These are phyloP conservation scores for Drosophila merina DNA, from an alignment of 2,888 invertebrate species.

Conservation along the genomic window DNA sequence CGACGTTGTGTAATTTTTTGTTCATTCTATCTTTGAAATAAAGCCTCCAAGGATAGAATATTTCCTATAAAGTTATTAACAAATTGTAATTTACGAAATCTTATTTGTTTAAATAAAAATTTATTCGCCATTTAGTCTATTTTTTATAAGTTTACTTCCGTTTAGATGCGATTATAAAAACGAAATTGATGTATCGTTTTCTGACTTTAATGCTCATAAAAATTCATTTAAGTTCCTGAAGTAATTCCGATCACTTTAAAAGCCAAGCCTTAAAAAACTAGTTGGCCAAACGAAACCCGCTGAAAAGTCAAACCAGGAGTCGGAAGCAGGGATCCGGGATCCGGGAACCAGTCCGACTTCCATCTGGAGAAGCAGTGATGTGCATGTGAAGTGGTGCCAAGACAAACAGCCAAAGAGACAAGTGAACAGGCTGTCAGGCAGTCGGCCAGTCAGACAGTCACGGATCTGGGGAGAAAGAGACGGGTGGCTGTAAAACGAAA, in stretches of 20 bases:
- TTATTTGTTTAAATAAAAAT: no score
- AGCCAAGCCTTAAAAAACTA: not conserved
- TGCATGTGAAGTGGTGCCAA: conserved; percentile 50
- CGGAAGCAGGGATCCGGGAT: conserved; percentile 11
- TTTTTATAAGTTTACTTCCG: no score
- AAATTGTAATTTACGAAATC: no score
- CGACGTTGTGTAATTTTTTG: no score
- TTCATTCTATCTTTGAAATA: no score
- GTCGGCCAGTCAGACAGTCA: conserved; percentile 43
- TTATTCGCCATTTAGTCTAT: no score
- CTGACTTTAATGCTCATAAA: no score
- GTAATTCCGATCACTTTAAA: not conserved
- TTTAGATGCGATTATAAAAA: no score
- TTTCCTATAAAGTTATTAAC: no score
- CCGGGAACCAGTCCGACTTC: conserved; percentile 10
- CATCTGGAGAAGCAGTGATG: conserved; percentile 25
- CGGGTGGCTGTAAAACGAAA: conserved; percentile 3
- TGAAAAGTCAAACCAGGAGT: conserved; percentile 20
- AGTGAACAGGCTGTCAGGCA: conserved; percentile 39
- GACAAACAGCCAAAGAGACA: conserved; percentile 61
- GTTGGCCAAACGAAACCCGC: not conserved
- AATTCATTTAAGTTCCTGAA: not conserved
- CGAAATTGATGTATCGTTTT: no score
- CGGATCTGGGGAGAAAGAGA: conserved; percentile 39
- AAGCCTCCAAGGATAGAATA: no score